Evolutionary conservation across 1,140 invertebrate species (phyloP).

Genomic region (Drosophila sp.): DNA sequence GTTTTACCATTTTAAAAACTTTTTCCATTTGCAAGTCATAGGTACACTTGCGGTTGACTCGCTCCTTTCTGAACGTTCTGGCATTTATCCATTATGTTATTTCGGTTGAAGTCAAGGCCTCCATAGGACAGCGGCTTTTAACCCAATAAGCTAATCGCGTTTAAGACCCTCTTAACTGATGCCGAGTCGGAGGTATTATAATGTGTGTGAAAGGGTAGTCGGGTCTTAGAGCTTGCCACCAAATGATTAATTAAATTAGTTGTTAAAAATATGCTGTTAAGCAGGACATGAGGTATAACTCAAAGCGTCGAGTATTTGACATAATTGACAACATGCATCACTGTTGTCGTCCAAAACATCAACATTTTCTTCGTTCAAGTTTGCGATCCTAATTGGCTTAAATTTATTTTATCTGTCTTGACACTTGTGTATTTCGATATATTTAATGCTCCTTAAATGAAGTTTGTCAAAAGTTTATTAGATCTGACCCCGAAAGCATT

Average conservation of each 20-base stretch:
- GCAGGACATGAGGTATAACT: slow-evolving; percentile 43
- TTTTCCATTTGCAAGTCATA: slow-evolving; percentile 1
- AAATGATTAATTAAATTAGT: slow-evolving; percentile 70
- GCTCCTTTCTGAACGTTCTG: slow-evolving; percentile 17
- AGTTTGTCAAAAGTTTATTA: slow-evolving; percentile 3
- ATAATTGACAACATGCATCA: slow-evolving; percentile 4
- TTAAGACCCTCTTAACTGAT: slow-evolving; percentile 32
- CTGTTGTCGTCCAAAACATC: too few species aligned
- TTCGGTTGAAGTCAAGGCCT: slow-evolving; percentile 44
- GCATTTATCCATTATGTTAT: slow-evolving; percentile 47
- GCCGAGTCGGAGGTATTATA: neutral
- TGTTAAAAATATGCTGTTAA: slow-evolving; percentile 51
- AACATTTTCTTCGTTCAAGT: too few species aligned
- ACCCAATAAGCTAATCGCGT: slow-evolving; percentile 52
- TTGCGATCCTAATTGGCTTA: too few species aligned
- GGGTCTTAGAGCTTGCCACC: slow-evolving; percentile 14
- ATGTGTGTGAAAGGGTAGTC: neutral
- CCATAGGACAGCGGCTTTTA: slow-evolving; percentile 20
- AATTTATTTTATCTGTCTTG: neutral
- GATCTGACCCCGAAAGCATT: neutral
- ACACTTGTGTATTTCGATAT: neutral
- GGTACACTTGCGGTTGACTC: slow-evolving; percentile 1
- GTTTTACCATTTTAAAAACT: slow-evolving; percentile 1
- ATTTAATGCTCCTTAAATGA: neutral
- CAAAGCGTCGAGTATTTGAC: slow-evolving; percentile 19